Base-by-base conservation (phyloP, 2,888 invertebrate species). In the Hypolimnas misippus region DNA sequence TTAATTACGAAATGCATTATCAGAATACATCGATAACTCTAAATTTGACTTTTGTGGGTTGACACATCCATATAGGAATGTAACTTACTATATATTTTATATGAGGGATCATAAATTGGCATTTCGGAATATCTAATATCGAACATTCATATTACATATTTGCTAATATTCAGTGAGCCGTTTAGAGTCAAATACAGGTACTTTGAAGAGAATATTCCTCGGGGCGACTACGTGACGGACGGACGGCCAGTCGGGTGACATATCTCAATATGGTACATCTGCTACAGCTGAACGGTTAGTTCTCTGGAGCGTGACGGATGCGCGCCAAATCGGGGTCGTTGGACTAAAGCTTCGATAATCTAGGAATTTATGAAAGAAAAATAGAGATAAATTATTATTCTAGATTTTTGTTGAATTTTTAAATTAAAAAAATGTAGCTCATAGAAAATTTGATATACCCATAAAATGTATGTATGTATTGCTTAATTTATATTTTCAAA, bases 241-340 rank as follows among this genome's bases (percentile, higher is more conserved):
- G 71, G 75, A 77, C 83, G 82, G 83, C 73, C 84, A 82, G 76
- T 76, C 81, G 79, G 78, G 76, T 80, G 84, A 71, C 77, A 76
- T 84, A 83, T 87, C 89, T 87, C 90, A 91, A 91, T 91, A 91
- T 87, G 85, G 78, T 74, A 79, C 85, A 84, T 81, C 79, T 76
- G 76, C 63, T 73, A 82, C 82, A 79, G 77, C 71, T 77, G 81
- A 83, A 69, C 72, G 83, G 67, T 57, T 67, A 17, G 75, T 67
- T 73, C 82, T 70, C 66, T 79, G 79, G 81, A 83, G 79, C 87
- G 87, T 85, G 74, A 79, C 78, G 73, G 75, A 79, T 71, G 79
- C 82, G 81, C 80, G 81, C 75, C 77, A 83, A 86, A 85, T 84
- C 81, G 77, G 68, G 68, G 63, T 65, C 67, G 62, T 40, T 55